phyloP scores from a whole-genome alignment of 2,797 vertebrate species.

The Centroberyx gerrardi region DNA sequence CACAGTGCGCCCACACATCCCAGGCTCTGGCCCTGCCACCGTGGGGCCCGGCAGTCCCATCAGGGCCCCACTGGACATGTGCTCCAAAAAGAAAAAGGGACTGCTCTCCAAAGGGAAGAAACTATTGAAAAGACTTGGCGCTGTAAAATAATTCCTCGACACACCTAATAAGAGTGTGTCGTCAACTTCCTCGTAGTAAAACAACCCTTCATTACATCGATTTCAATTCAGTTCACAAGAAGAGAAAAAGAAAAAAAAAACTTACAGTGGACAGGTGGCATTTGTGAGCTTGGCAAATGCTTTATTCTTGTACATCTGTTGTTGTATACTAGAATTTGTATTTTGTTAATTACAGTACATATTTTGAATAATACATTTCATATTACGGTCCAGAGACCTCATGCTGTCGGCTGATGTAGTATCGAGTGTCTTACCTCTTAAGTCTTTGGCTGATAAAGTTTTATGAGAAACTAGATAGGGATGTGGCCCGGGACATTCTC shows the following conservation, averaged over 20 bases:
- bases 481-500: slow-evolving; percentile 19
- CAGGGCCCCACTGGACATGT: slow-evolving; percentile 90
- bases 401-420: slow-evolving; percentile 44
- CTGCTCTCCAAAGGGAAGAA: slow-evolving; percentile 97
- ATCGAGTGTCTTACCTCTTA: slow-evolving; percentile 55
- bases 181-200: slow-evolving; percentile 62
- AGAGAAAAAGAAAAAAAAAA: slow-evolving; percentile 9
- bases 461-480: slow-evolving; percentile 26
- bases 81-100: slow-evolving; percentile 96
- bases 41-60: slow-evolving; percentile 91
- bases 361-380: slow-evolving; percentile 74
- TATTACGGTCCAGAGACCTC: slow-evolving; percentile 50
- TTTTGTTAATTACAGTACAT: slow-evolving; percentile 71
- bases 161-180: slow-evolving; percentile 44
- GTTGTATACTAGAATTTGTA: slow-evolving; percentile 73
- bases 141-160: slow-evolving; percentile 89
- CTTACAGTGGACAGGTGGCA: slow-evolving; percentile 82
- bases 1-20: slow-evolving; percentile 89
- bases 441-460: slow-evolving; percentile 45
- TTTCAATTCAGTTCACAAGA: slow-evolving; percentile 43
- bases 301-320: slow-evolving; percentile 77
- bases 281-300: slow-evolving; percentile 76
- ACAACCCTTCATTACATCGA: slow-evolving; percentile 71
- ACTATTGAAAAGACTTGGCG: slow-evolving; percentile 93
- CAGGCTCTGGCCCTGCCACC: slow-evolving; percentile 89